These are phyloP conservation scores for Lasiurus borealis DNA, from an alignment of 2,113 vertebrate species.

Conservation along the genomic window DNA sequence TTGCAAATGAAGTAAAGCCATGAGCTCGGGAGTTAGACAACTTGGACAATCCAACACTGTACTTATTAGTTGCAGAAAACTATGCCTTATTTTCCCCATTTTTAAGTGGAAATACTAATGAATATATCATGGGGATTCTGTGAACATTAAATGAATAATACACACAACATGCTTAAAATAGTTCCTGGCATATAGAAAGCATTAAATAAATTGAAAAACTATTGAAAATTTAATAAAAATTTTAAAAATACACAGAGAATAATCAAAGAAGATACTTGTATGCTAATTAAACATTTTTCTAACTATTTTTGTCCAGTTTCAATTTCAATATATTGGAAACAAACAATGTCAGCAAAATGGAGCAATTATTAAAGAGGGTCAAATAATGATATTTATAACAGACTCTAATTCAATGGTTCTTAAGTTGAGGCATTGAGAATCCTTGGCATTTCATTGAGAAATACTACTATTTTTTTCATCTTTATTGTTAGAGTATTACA, in stretches of 20 bases:
- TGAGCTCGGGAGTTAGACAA: neutral
- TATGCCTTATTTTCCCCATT: neutral
- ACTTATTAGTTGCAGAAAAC: neutral
- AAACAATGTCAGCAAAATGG: slow-evolving; percentile 4
- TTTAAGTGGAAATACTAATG: neutral
- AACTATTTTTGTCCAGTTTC: neutral
- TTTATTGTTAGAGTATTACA: too few species aligned
- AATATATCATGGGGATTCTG: neutral
- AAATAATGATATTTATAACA: neutral
- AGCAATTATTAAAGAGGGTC: neutral
- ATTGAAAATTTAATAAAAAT: neutral
- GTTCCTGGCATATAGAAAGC: neutral
- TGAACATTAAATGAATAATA: neutral
- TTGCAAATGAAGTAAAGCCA: neutral
- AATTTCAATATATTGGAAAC: neutral
- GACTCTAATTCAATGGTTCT: neutral
- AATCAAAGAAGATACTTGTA: neutral
- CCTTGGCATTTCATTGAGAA: neutral
- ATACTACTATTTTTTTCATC: neutral
- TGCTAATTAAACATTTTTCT: neutral
- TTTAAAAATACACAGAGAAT: neutral
- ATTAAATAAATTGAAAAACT: neutral
- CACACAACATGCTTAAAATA: neutral
- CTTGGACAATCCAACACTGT: neutral
- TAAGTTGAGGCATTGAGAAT: neutral